Conservation (phyloP, 2,888 invertebrate genomes). For the Monopis laevigella region DNA sequence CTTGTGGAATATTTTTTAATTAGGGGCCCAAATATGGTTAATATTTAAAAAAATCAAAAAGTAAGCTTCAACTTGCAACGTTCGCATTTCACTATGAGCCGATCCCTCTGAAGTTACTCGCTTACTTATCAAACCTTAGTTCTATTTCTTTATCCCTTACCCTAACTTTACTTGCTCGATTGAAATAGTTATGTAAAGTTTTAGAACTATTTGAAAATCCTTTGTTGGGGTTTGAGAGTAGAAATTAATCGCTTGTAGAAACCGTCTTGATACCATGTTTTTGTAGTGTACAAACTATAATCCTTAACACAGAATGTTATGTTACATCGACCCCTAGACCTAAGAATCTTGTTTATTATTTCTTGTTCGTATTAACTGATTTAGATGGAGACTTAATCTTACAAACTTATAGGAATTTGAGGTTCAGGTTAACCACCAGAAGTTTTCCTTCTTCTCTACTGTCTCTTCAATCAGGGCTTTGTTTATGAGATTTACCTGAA, state of each 20-base stretch:
- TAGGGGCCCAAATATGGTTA: too few species aligned
- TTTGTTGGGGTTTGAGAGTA: background rate
- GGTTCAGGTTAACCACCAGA: too few species aligned
- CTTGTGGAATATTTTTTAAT: too few species aligned
- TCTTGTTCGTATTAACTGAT: background rate
- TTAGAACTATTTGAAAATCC: background rate
- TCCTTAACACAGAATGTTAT: background rate
- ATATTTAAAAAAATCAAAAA: too few species aligned
- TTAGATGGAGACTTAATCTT: too few species aligned
- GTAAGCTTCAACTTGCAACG: conserved; percentile 11
- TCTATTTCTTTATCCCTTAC: background rate
- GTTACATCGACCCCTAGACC: background rate
- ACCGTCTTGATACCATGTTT: background rate
- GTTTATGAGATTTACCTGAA: too few species aligned
- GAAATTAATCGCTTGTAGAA: background rate
- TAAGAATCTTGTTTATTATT: background rate
- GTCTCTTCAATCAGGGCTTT: too few species aligned
- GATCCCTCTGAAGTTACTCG: conserved; percentile 1
- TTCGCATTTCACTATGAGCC: conserved; percentile 9
- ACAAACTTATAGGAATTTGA: too few species aligned
- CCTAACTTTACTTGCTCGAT: background rate
- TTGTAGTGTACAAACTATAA: background rate
- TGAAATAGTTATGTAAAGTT: background rate
- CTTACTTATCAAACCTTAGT: background rate
- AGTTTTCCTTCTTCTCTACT: too few species aligned